Evolutionary conservation across 2,888 invertebrate genomes (phyloP), one percentile per base, ranked within the genome.

Genomic region (Drosophila vallismaia): DNA sequence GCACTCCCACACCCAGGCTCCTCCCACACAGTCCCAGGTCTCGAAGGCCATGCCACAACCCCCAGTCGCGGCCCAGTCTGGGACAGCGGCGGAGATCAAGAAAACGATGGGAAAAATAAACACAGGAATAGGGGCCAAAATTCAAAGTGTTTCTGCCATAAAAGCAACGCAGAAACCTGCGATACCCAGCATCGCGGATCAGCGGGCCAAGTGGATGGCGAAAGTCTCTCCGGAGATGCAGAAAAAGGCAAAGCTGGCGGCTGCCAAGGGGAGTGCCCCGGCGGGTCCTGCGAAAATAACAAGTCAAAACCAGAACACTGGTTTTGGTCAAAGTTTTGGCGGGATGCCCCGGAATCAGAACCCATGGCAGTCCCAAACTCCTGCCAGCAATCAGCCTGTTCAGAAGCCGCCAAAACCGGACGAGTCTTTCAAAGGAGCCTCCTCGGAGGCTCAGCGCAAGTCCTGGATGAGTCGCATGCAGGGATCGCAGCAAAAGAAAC

Each of bases 141-240:
- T 6, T 8, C 14, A 14, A 3, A n/a, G 7, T 19, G 14, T 14
- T 4, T 42, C 42, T 12, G 9, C 42, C 14, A 24, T 44, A 19
- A 42, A 14, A 5, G 14, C 44, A 10, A 19, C 24, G 0, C 44
- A 0, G 29, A 60, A 12, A 24, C 53, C 28, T 7, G 24, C 26
- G 6, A 40, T 36, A 6, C 57, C 48, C 29, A 28, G 26, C 8
- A 54, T 79, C 10, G 46, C 75, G 9, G 86, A 84, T 54, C 83
- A 77, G 62, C 64, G 88, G 4, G 86, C 70, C 5, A 82, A 87
- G n/a, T 88, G 83, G 88, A n/a, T 83, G 75, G 85, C 82, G 10
- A 79, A 76, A 9, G 79, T 86, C 0, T 63, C 72, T 6, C 75
- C 79, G 1, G 62, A 74, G 7, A 45, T 60, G 57, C 69, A 62